Conservation (phyloP, 2,113 vertebrate species). For the Silurus asotus region DNA sequence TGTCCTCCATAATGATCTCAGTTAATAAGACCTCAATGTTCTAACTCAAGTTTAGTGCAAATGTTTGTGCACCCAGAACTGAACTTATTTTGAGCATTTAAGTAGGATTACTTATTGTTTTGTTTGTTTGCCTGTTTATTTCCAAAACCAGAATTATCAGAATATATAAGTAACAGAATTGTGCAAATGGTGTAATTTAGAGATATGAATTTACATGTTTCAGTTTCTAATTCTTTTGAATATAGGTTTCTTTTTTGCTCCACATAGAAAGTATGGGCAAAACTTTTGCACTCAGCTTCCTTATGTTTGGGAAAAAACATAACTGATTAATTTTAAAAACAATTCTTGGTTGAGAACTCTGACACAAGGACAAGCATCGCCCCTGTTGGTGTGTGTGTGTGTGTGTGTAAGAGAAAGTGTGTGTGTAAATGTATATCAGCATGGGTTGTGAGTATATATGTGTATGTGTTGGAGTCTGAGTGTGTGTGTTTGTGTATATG, state of each 20-base stretch:
- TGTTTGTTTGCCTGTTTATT: neutral
- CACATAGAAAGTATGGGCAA: neutral
- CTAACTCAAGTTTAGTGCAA: neutral
- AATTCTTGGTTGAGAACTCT: neutral
- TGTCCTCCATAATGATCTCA: neutral
- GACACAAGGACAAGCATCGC: neutral
- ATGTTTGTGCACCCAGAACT: neutral
- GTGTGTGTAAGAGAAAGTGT: neutral
- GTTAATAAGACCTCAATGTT: neutral
- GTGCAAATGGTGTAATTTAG: neutral
- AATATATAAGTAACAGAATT: neutral
- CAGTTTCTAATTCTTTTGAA: no score
- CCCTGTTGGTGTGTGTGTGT: neutral
- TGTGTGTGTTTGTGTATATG: no score
- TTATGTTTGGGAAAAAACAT: neutral
- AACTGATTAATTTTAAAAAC: neutral
- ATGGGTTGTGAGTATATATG: no score
- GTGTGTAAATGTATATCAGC: neutral
- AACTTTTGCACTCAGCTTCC: neutral
- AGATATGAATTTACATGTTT: neutral
- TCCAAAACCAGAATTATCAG: neutral
- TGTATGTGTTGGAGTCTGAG: no score
- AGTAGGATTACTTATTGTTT: neutral
- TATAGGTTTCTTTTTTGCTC: neutral
- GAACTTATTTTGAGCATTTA: neutral